These are phyloP conservation scores for Opisthograptis luteolata DNA, from an alignment of 2,888 invertebrate genomes.

Conservation along the genomic window DNA sequence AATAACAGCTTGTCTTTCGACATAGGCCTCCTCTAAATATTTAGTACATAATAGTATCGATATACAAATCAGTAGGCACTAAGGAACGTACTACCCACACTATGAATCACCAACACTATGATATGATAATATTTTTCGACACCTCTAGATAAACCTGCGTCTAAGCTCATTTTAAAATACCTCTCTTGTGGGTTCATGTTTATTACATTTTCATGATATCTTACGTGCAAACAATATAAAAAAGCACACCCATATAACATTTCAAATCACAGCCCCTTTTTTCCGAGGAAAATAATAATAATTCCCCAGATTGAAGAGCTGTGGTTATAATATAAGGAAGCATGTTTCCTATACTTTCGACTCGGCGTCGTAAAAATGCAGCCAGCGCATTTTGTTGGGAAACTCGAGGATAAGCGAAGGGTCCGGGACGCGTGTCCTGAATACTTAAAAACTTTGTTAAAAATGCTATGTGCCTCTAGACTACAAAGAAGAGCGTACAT, in stretches of 20 bases:
- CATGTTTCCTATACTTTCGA: conserved; percentile 29
- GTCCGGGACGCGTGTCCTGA: conserved; percentile 59
- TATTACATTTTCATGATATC: conserved; percentile 9
- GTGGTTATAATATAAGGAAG: conserved; percentile 31
- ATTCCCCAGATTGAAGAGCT: conserved; percentile 30
- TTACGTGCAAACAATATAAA: conserved; percentile 14
- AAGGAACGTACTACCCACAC: no score
- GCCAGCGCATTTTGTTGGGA: conserved; percentile 57
- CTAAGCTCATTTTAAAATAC: no score
- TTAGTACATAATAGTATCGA: no score
- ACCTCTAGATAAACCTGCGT: background rate
- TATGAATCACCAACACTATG: no score
- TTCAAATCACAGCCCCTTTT: conserved; percentile 15
- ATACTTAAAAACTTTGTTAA: conserved; percentile 66
- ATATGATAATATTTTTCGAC: no score
- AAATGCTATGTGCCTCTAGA: conserved; percentile 56
- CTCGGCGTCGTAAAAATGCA: conserved; percentile 59
- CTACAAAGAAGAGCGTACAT: conserved; percentile 40
- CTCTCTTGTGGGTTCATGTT: no score
- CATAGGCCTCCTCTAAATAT: no score
- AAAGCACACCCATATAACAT: conserved; percentile 3
- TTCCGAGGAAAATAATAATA: conserved; percentile 25
- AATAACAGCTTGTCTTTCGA: no score
- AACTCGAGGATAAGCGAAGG: conserved; percentile 58
- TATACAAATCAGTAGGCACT: no score